Evolutionary conservation across 2,888 invertebrate species (phyloP).

Genomic region (Dyspetes luteomarginatus): DNA sequence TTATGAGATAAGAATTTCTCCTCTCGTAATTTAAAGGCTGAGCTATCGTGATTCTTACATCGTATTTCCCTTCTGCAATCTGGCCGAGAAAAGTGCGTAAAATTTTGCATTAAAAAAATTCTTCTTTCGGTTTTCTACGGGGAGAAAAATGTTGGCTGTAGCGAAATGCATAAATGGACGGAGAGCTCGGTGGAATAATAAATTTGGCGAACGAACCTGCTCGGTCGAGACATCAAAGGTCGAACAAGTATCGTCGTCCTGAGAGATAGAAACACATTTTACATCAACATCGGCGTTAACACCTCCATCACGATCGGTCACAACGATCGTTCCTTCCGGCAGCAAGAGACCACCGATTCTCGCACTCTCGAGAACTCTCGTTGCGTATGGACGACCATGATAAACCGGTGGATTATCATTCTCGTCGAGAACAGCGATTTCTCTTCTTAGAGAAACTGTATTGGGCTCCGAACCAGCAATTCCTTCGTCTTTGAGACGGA

Average conservation of each 20-base stretch:
- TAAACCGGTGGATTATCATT: constrained; percentile 93
- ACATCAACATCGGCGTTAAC: constrained; percentile 89
- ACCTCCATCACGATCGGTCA: constrained; percentile 90
- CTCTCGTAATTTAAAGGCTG: constrained; percentile 91
- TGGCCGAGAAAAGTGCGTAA: constrained; percentile 73
- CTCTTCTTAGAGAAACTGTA: constrained; percentile 90
- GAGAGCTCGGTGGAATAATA: not conserved
- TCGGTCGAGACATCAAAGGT: constrained; percentile 88
- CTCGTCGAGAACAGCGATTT: constrained; percentile 90
- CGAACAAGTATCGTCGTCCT: constrained; percentile 88
- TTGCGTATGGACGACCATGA: constrained; percentile 89
- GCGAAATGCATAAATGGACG: not conserved
- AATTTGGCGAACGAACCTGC: constrained; percentile 83
- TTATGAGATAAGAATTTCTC: constrained; percentile 89
- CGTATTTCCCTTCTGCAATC: constrained; percentile 88
- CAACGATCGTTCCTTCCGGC: constrained; percentile 85
- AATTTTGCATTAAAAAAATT: not conserved
- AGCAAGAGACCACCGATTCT: constrained; percentile 87
- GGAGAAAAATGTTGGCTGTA: not conserved
- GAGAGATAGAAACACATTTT: constrained; percentile 86
- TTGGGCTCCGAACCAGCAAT: constrained; percentile 90
- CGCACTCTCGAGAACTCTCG: constrained; percentile 89
- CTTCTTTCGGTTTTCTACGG: not conserved
- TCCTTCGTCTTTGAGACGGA: constrained; percentile 86
- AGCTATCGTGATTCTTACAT: constrained; percentile 88